Evolutionary conservation across 2,888 invertebrate species (phyloP).

Genomic region (Gymnosoma rotundatum): DNA sequence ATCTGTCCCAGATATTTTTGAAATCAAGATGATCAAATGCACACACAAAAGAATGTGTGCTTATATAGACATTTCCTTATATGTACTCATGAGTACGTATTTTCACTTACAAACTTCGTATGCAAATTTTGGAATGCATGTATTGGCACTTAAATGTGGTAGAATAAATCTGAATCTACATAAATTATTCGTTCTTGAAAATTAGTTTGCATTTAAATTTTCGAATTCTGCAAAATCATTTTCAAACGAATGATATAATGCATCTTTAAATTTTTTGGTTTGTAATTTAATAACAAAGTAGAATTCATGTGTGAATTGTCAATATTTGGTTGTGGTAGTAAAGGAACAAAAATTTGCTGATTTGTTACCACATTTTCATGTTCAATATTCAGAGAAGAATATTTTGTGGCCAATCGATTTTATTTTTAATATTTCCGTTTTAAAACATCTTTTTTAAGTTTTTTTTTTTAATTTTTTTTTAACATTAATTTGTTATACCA

Average conservation of each 20-base stretch:
- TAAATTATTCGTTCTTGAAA: slow-evolving; percentile 14
- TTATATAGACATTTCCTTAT: slow-evolving; percentile 20
- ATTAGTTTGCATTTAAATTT: slow-evolving; percentile 39
- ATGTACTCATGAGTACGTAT: slow-evolving; percentile 18
- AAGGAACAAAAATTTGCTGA: no score
- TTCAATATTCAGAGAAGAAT: not conserved
- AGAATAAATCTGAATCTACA: slow-evolving; percentile 34
- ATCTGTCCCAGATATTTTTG: slow-evolving; percentile 33
- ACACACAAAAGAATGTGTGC: not conserved
- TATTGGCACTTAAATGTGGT: not conserved
- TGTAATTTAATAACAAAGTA: slow-evolving; percentile 12
- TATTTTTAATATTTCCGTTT: slow-evolving; percentile 18
- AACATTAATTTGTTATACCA: no score
- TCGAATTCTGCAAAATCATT: slow-evolving; percentile 34
- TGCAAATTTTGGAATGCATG: slow-evolving; percentile 26
- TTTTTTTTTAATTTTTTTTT: no score
- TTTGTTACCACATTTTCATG: no score
- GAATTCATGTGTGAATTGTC: not conserved
- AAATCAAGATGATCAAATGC: slow-evolving; percentile 37
- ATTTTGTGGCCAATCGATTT: slow-evolving; percentile 59
- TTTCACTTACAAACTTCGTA: slow-evolving; percentile 25
- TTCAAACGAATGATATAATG: slow-evolving; percentile 35
- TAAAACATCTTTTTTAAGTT: no score
- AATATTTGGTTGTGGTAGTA: not conserved
- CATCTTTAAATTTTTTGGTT: slow-evolving; percentile 4